Evolutionary conservation across 2,113 vertebrate genomes (phyloP).

Genomic region (Centropus unirufus): DNA sequence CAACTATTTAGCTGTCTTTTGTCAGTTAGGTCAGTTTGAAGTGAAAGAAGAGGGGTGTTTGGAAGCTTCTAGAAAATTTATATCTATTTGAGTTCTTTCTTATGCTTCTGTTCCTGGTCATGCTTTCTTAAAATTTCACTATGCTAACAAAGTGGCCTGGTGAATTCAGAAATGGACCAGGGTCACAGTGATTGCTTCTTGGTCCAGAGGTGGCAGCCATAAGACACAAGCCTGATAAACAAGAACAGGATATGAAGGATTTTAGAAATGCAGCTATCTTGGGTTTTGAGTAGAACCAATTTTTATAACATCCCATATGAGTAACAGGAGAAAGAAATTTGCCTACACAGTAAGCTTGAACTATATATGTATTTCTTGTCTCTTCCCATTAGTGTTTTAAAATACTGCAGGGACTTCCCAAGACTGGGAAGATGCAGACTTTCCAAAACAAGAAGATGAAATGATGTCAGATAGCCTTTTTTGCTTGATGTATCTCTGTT

Average conservation of each 20-base stretch:
- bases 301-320: neutral
- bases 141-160: neutral
- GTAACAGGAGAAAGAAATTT: neutral
- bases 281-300: neutral
- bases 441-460: neutral
- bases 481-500: neutral
- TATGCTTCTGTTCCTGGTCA: neutral
- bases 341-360: neutral
- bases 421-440: neutral
- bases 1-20: neutral
- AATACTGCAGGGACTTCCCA: neutral
- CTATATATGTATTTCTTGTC: neutral
- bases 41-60: neutral
- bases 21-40: neutral
- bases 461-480: neutral
- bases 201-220: neutral
- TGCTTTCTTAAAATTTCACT: neutral
- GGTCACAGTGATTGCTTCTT: neutral
- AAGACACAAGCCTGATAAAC: neutral
- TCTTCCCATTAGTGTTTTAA: neutral
- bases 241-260: neutral
- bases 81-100: neutral
- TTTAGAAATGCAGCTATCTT: neutral
- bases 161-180: neutral
- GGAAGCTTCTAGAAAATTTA: neutral